Percentiles rank a stretch among this genome's conserved stretches.
These are phyloP conservation scores for Cacoxenus indagator DNA, from an alignment of 2,888 invertebrate species.

Conservation along the genomic window DNA sequence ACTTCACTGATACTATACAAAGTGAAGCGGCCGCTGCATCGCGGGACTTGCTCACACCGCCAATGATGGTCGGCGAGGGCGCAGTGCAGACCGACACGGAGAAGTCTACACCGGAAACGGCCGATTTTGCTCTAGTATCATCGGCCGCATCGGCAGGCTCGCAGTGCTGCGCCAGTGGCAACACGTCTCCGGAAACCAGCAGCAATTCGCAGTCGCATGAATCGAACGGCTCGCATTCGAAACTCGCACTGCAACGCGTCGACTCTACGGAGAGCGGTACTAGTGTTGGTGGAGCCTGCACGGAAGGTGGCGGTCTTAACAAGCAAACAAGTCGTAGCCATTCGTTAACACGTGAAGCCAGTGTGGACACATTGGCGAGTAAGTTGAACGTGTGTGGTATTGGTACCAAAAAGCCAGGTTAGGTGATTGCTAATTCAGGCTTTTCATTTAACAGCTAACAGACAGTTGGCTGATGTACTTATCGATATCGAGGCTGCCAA, in stretches of 20 bases:
- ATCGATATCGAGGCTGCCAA: slow-evolving; percentile 90
- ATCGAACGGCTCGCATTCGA: slow-evolving; percentile 28
- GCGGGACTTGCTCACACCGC: not conserved
- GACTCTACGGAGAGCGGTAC: slow-evolving; percentile 56
- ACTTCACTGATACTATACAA: slow-evolving; percentile 71
- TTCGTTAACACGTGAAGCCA: slow-evolving; percentile 79
- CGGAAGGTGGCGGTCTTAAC: slow-evolving; percentile 44
- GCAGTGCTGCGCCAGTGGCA: slow-evolving; percentile 51
- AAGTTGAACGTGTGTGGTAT: slow-evolving; percentile 33
- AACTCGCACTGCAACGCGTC: slow-evolving; percentile 61
- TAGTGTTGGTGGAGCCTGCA: slow-evolving; percentile 19
- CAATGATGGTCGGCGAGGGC: slow-evolving; percentile 22
- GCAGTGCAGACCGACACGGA: slow-evolving; percentile 25
- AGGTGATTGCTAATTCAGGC: too few relatives aligned
- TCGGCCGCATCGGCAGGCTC: slow-evolving; percentile 51
- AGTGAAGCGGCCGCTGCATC: slow-evolving; percentile 45
- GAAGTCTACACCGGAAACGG: slow-evolving; percentile 35
- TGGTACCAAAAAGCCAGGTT: too few relatives aligned
- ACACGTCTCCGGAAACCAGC: slow-evolving; percentile 49
- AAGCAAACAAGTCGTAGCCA: slow-evolving; percentile 65
- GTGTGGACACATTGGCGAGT: slow-evolving; percentile 76
- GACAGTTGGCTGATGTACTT: slow-evolving; percentile 91
- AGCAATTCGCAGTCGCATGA: slow-evolving; percentile 53
- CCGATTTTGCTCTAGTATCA: slow-evolving; percentile 46
- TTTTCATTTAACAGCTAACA: too few relatives aligned